Base-by-base conservation (phyloP, 2,888 invertebrate genomes). In the Pimpla rufipes region DNA sequence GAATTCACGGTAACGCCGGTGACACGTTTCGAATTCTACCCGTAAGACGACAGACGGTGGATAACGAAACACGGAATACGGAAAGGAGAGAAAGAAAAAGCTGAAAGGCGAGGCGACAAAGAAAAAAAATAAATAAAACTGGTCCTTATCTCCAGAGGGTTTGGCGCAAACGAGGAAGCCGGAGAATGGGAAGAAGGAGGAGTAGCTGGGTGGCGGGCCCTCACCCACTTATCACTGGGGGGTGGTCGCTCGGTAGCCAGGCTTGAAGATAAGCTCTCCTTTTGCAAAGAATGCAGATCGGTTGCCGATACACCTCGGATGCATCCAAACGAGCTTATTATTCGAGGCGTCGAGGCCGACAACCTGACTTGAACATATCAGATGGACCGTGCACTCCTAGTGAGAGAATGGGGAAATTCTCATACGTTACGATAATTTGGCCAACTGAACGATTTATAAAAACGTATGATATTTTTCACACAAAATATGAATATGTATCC, bases 281-380 rank as follows among this genome's bases (percentile, higher is more conserved):
- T 84, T 87, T 67, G 29, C 80, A 76, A 85, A 87, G 86, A 87
- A 87, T 88, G 81, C 85, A 86, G 82, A 88, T 87, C 71, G 79
- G 55, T 68, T 37, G 45, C 66, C 74, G 85, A 88, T 87, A 87
- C 37, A 76, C 55, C 62, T 45, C 21, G 42, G 64, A 74, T 78
- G 66, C 73, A 76, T 73, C 47, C 59, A 73, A 79, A 83, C 80
- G 76, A 80, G 79, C 76, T 80, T 79, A 80, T 80, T 80, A 79
- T 80, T 76, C 71, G 62, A 37, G 37, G 23, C 40, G 64, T 73
- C 73, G 52, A 62, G 57, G 62, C 23, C 45, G 59, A 71, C 75
- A 71, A 75, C 37, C 71, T 18, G 55, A 42, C 50, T 57, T 45
- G 18, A 52, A 68, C 42, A 52, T 40, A 57, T 71, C n/a, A 59